A percentile compares a stretch with the other conserved stretches of the same genome.
phyloP scores from a whole-genome alignment of 2,113 vertebrate species.

The Elephas maximus region DNA sequence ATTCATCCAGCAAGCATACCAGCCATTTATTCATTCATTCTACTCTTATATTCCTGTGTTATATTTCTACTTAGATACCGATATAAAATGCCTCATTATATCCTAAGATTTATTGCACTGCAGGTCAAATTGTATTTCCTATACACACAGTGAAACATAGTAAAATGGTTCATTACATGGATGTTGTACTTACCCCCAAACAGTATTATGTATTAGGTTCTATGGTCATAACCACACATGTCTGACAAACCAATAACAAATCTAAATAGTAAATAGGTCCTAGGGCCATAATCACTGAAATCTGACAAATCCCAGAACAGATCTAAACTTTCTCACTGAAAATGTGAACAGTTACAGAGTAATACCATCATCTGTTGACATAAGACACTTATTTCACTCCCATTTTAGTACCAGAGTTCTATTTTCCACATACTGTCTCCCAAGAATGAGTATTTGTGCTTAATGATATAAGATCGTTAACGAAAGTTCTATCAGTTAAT shows the following conservation, averaged over 20 bases:
- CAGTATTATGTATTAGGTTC: neutral
- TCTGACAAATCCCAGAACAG: neutral
- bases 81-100: neutral
- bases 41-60: neutral
- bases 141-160: neutral
- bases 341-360: neutral
- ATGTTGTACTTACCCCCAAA: neutral
- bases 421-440: neutral
- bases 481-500: neutral
- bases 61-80: constrained; percentile 1
- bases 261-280: neutral
- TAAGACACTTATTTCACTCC: neutral
- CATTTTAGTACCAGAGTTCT: neutral
- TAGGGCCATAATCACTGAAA: neutral
- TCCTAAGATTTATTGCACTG: neutral
- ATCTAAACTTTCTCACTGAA: constrained; percentile 14
- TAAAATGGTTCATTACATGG: constrained; percentile 10
- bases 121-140: constrained; percentile 25
- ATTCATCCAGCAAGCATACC: neutral
- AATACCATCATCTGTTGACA: neutral
- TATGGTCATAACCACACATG: neutral
- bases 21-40: neutral
- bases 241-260: neutral
- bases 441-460: neutral
- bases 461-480: neutral